These are phyloP conservation scores for Catharus ustulatus DNA, from an alignment of 2,797 vertebrate genomes.

Conservation along the genomic window DNA sequence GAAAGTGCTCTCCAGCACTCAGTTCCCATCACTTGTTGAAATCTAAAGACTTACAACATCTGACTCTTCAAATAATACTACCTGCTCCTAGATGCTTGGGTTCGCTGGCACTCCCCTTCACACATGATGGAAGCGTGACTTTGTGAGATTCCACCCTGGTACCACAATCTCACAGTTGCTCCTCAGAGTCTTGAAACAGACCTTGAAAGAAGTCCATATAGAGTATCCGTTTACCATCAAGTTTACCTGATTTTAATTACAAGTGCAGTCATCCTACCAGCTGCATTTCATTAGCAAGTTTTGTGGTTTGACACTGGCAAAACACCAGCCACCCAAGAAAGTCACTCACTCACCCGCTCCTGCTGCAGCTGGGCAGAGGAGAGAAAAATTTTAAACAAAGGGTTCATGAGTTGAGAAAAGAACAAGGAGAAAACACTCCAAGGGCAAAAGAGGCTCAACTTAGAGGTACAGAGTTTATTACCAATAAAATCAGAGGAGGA, in stretches of 20 bases:
- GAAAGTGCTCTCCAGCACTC: not conserved
- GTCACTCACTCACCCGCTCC: too few relatives aligned
- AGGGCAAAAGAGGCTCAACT: too few relatives aligned
- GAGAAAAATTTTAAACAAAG: too few relatives aligned
- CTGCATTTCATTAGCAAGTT: not conserved
- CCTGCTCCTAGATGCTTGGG: conserved; percentile 73
- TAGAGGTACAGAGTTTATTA: too few relatives aligned
- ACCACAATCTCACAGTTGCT: conserved; percentile 74
- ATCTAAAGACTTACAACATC: not conserved
- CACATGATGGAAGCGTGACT: conserved; percentile 77
- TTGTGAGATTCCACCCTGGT: not conserved
- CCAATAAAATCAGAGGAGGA: too few relatives aligned
- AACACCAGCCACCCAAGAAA: too few relatives aligned
- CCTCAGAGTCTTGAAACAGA: too few relatives aligned
- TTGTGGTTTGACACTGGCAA: too few relatives aligned
- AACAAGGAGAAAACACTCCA: too few relatives aligned
- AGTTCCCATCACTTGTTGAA: not conserved
- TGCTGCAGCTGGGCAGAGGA: too few relatives aligned
- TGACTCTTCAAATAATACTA: not conserved
- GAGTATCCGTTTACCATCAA: not conserved
- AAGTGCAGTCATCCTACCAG: not conserved
- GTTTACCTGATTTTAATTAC: not conserved
- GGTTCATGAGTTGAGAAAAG: too few relatives aligned
- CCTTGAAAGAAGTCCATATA: too few relatives aligned
- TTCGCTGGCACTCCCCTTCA: conserved; percentile 79